phyloP scores from a whole-genome alignment of 2,888 invertebrate genomes.

The Agonopterix alstromeriana region DNA sequence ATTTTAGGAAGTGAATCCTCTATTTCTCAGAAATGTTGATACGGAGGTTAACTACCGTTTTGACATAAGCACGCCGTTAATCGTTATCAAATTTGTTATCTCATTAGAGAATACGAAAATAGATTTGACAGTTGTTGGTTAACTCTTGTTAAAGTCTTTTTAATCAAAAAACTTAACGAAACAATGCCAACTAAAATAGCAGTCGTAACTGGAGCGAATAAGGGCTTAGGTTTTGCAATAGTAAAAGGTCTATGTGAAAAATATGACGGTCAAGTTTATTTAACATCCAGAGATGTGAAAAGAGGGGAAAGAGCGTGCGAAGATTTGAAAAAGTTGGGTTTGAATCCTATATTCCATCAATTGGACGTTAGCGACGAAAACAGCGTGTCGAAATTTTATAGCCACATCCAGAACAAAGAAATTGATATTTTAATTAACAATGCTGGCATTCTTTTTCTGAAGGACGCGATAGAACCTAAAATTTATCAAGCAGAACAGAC shows the following conservation, averaged over 20 bases:
- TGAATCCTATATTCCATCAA: conserved; percentile 78
- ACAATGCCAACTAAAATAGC: conserved; percentile 45
- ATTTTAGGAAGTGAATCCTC: no score
- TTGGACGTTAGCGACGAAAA: conserved; percentile 79
- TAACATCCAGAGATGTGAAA: conserved; percentile 79
- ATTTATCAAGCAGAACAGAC: conserved; percentile 47
- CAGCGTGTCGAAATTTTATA: conserved; percentile 75
- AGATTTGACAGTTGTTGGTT: no score
- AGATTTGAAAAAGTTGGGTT: conserved; percentile 65
- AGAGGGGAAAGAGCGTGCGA: conserved; percentile 77
- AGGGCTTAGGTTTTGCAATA: conserved; percentile 83
- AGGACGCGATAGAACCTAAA: conserved; percentile 49
- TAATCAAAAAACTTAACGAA: not conserved
- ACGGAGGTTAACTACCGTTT: no score
- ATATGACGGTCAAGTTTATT: conserved; percentile 81
- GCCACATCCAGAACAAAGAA: conserved; percentile 77
- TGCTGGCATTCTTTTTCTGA: conserved; percentile 75
- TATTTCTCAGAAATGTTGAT: no score
- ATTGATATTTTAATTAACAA: conserved; percentile 86
- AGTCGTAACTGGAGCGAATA: conserved; percentile 83
- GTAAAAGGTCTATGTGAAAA: conserved; percentile 80
- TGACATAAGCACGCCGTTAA: no score
- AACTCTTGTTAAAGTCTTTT: no score
- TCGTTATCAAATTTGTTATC: no score
- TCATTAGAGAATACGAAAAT: no score